Conservation (phyloP, 2,888 invertebrate genomes). For the Odontocerum albicorne region DNA sequence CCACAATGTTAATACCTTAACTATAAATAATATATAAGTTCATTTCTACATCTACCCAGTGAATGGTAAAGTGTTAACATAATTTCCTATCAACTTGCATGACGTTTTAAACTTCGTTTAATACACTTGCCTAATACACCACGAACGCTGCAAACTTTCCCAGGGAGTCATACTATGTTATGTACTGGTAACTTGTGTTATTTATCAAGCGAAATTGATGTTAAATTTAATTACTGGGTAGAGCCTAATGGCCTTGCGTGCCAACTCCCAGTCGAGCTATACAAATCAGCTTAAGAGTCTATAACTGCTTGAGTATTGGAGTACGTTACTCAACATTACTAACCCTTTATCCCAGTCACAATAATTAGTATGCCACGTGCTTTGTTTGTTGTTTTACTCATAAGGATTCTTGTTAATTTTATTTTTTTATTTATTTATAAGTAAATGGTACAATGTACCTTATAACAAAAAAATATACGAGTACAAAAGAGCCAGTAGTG, state of each 20-base stretch:
- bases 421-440: too few relatives aligned
- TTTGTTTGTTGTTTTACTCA: too few relatives aligned
- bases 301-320: conserved; percentile 6
- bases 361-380: too few relatives aligned
- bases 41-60: too few relatives aligned
- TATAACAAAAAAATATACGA: too few relatives aligned
- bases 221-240: conserved; percentile 25
- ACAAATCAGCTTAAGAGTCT: conserved; percentile 7
- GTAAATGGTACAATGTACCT: too few relatives aligned
- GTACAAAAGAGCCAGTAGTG: too few relatives aligned
- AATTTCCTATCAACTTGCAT: not conserved
- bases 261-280: conserved; percentile 4
- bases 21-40: too few relatives aligned
- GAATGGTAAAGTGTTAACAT: not conserved
- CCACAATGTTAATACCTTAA: too few relatives aligned
- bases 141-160: not conserved
- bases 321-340: too few relatives aligned
- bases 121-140: not conserved
- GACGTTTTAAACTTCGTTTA: not conserved
- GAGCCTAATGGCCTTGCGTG: conserved; percentile 25
- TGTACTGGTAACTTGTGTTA: conserved; percentile 17
- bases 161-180: not conserved
- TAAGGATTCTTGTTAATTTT: too few relatives aligned
- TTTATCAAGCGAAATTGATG: conserved; percentile 27
- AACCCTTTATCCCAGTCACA: too few relatives aligned